A percentile compares a stretch with the other conserved stretches of the same genome.
Evolutionary conservation across 2,888 invertebrate species (phyloP).

Genomic region (Empis stercorea): DNA sequence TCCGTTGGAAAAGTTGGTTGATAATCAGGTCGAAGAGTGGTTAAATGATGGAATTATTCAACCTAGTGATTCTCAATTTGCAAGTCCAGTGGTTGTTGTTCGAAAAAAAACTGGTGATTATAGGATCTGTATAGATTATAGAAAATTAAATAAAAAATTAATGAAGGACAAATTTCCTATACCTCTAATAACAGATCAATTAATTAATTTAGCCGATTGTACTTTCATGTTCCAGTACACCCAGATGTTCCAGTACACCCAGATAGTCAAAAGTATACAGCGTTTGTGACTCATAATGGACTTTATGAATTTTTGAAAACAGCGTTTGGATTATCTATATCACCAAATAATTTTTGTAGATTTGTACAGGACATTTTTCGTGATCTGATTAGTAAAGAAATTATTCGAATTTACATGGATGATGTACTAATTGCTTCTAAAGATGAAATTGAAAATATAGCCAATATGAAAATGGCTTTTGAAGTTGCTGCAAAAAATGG

Average conservation of each 20-base stretch:
- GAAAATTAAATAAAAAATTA: conserved; percentile 15
- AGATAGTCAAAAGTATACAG: not conserved
- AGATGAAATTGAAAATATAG: conserved; percentile 9
- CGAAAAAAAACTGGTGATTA: conserved; percentile 2
- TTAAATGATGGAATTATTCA: conserved; percentile 16
- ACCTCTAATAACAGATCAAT: not conserved
- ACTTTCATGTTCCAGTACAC: not conserved
- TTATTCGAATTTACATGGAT: conserved; percentile 16
- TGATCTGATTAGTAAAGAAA: too few species aligned
- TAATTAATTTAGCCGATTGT: not conserved
- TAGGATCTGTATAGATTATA: conserved; percentile 20
- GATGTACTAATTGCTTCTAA: conserved; percentile 18
- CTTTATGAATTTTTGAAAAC: conserved; percentile 20
- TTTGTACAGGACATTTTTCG: conserved; percentile 1
- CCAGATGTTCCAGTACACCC: not conserved
- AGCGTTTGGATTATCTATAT: conserved; percentile 30
- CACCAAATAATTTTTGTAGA: conserved; percentile 20
- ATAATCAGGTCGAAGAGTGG: conserved; percentile 16
- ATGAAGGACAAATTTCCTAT: conserved; percentile 16
- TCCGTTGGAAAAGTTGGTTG: not conserved
- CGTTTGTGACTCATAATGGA: conserved; percentile 14
- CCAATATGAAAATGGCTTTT: conserved; percentile 9
- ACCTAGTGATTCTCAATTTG: conserved; percentile 19
- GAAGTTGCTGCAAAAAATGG: conserved; percentile 4
- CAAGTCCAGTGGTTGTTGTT: conserved; percentile 13